Conservation (phyloP, 2,797 vertebrate genomes). For the Lagocephalus sceleratus region DNA sequence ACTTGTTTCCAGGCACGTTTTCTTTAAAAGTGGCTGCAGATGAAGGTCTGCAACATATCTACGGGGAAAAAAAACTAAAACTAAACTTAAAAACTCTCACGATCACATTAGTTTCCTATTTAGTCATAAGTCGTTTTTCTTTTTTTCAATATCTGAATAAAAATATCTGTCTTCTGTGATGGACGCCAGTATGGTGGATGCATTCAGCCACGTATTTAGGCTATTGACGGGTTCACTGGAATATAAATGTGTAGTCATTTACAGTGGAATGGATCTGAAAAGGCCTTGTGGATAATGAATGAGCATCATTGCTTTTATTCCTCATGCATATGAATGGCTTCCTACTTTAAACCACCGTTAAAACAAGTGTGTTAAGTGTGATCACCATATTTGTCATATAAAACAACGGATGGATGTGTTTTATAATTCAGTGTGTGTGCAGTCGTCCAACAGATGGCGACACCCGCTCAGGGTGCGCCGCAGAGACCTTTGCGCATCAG, state of each 20-base stretch:
- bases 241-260: constrained; percentile 38
- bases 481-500: constrained; percentile 1
- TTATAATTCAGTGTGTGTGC: no score
- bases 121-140: no score
- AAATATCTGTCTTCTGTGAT: constrained; percentile 42
- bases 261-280: constrained; percentile 50
- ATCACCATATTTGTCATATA: not conserved
- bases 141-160: not conserved
- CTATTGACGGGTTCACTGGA: constrained; percentile 38
- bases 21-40: constrained; percentile 18
- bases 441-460: constrained; percentile 68
- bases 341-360: not conserved
- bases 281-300: constrained; percentile 40
- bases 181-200: constrained; percentile 33
- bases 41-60: not conserved
- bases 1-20: constrained; percentile 3
- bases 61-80: no score
- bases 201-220: constrained; percentile 35
- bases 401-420: no score
- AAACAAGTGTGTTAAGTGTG: not conserved
- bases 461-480: constrained; percentile 29
- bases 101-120: no score
- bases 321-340: not conserved
- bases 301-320: constrained; percentile 16
- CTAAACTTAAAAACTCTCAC: no score